Conservation (phyloP, 2,888 invertebrate species). For the Magallana nippona region DNA sequence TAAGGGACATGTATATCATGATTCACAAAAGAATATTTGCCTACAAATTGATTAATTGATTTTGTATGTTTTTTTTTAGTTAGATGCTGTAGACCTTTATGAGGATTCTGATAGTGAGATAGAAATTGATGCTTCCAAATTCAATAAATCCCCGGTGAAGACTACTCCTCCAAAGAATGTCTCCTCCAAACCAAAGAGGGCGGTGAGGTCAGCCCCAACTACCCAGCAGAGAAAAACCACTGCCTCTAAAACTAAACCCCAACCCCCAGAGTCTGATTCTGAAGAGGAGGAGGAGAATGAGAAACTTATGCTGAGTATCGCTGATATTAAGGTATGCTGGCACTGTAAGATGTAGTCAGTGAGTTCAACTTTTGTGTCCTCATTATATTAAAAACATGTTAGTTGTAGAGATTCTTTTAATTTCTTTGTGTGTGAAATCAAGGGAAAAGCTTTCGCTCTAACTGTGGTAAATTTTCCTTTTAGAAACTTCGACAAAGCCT, state of each 20-base stretch:
- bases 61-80: not conserved
- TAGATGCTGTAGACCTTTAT: not conserved
- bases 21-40: no score
- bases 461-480: not conserved
- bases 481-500: conserved; percentile 76
- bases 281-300: conserved; percentile 58
- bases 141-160: conserved; percentile 39
- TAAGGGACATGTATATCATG: no score
- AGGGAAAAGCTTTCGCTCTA: no score
- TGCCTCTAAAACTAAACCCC: not conserved
- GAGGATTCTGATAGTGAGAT: conserved; percentile 43
- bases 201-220: not conserved
- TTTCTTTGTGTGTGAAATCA: no score
- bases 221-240: conserved; percentile 26
- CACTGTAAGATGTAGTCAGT: not conserved
- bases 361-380: no score
- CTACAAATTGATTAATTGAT: no score
- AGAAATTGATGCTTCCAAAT: conserved; percentile 60
- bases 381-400: no score
- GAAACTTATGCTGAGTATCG: conserved; percentile 71
- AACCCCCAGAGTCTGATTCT: conserved; percentile 36
- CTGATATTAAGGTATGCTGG: conserved; percentile 70
- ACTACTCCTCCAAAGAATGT: not conserved
- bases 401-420: no score
- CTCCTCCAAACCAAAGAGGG: not conserved